Percentiles rank a stretch among this genome's conserved stretches.
Evolutionary conservation across 2,888 invertebrate genomes (phyloP).

Genomic region (Drosophila mayaguana): DNA sequence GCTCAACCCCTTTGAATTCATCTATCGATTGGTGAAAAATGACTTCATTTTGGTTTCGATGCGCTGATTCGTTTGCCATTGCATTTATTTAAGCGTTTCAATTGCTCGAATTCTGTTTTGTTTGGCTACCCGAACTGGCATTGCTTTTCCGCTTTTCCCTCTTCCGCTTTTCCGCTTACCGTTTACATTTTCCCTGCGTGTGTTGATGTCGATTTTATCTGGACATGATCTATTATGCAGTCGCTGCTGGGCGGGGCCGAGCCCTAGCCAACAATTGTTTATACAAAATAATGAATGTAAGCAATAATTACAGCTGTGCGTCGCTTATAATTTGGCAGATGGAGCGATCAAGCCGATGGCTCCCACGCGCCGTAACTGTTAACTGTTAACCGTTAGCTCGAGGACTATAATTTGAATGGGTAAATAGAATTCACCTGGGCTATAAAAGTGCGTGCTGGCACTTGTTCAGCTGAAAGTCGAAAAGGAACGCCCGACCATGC

Average conservation of each 20-base stretch:
- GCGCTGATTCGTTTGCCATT: conserved; percentile 64
- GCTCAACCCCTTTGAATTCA: conserved; percentile 31
- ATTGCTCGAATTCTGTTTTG: conserved; percentile 64
- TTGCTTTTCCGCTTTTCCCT: conserved; percentile 10
- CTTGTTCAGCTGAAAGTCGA: background rate
- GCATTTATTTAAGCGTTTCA: conserved; percentile 73
- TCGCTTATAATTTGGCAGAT: conserved; percentile 28
- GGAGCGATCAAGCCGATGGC: conserved; percentile 5
- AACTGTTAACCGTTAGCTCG: background rate
- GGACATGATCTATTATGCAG: conserved; percentile 68
- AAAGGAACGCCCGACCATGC: conserved; percentile 27
- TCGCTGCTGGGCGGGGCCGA: conserved; percentile 28
- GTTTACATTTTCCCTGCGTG: conserved; percentile 21
- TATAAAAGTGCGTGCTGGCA: conserved; percentile 40
- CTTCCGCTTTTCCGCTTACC: conserved; percentile 3
- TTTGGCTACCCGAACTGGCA: conserved; percentile 21
- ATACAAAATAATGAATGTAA: conserved; percentile 40
- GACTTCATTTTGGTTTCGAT: conserved; percentile 57
- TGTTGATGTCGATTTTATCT: conserved; percentile 61
- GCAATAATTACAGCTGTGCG: conserved; percentile 41
- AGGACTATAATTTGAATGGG: conserved; percentile 50
- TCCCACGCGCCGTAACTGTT: conserved; percentile 9
- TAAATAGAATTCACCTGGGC: conserved; percentile 9
- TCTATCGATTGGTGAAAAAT: conserved; percentile 55
- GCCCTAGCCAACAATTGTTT: conserved; percentile 5